Evolutionary conservation across 37 sponge, comb jelly and placozoan species (phyloP), one percentile per base, ranked within the genome.

Genomic region (Spongilla lacustris): DNA sequence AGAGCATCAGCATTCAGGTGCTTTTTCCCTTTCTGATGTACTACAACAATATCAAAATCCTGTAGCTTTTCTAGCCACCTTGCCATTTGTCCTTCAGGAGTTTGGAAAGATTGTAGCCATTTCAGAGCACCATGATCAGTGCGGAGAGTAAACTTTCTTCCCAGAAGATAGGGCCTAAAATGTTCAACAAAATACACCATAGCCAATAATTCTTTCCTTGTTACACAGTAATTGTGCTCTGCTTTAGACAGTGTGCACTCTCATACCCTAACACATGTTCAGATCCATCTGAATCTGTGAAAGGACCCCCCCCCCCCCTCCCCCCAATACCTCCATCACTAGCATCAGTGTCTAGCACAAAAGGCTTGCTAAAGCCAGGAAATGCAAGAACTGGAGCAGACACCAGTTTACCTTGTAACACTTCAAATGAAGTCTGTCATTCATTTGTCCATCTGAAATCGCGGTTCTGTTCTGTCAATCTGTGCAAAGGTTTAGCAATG

Each of bases 11-110:
- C 83, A 33, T 82, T 82, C 71, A 48, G 19, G 71, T 82, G 83
- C 27, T 50, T 38, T 23, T 31, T 71, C 32, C 83, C 82, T 11
- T 21, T 28, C 9, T 70, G 82, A 69, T 81, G 82, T 23, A 69
- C 70, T 23, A 75, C 41, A 25, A 11, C 37, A 30, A 84, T 74
- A 68, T 75, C 36, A 74, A 75, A 31, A 35, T 85, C 77, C 48
- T 76, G 77, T 22, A 85, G 69, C 31, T 36, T 24, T 27, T 85
- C 77, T 69, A 77, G 10, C 85, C 85, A 85, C 13, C 85, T 19
- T 25, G 85, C 85, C n/a, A 85, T 24, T 76, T 85, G 85, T n/a
- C 85, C 78, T 76, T 76, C 77, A 25, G 85, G 85, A 14, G 68
- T 37, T 75, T 85, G 8, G 69, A 75, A 85, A 68, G 68, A 36